Conservation (phyloP, 2,113 vertebrate genomes). For the Thamnaconus septentrionalis region DNA sequence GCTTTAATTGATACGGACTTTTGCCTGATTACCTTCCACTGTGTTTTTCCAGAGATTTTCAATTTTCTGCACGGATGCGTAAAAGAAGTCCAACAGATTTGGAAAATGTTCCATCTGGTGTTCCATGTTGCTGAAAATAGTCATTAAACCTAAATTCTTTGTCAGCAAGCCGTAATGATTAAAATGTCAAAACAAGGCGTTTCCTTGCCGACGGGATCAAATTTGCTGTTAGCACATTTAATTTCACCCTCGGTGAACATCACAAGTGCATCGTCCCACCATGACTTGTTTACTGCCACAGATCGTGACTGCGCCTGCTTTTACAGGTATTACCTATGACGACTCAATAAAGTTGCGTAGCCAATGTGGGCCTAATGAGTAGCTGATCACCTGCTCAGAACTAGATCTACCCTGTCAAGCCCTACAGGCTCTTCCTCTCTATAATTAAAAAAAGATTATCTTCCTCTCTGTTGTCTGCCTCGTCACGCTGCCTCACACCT, state of each 20-base stretch:
- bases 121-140: not conserved
- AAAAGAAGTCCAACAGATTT: no score
- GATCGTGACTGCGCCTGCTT: constrained; percentile 46
- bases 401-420: constrained; percentile 48
- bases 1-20: no score
- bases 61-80: no score
- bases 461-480: constrained; percentile 51
- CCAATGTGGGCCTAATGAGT: constrained; percentile 36
- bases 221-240: constrained; percentile 31
- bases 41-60: no score
- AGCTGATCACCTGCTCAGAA: constrained; percentile 32
- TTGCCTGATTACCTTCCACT: no score
- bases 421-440: constrained; percentile 26
- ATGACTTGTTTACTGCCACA: constrained; percentile 42
- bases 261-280: constrained; percentile 14
- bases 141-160: not conserved
- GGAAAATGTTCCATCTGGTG: no score
- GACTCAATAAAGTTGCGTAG: constrained; percentile 35
- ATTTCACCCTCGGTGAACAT: constrained; percentile 9
- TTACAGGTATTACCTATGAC: constrained; percentile 32
- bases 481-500: constrained; percentile 43
- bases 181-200: constrained; percentile 19
- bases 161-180: constrained; percentile 2
- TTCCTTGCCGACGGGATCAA: constrained; percentile 11
- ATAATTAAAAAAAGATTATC: constrained; percentile 65